A percentile compares a stretch with the other conserved stretches of the same genome.
Evolutionary conservation across 2,888 invertebrate genomes (phyloP).

Genomic region (Ennomos quercinarius): DNA sequence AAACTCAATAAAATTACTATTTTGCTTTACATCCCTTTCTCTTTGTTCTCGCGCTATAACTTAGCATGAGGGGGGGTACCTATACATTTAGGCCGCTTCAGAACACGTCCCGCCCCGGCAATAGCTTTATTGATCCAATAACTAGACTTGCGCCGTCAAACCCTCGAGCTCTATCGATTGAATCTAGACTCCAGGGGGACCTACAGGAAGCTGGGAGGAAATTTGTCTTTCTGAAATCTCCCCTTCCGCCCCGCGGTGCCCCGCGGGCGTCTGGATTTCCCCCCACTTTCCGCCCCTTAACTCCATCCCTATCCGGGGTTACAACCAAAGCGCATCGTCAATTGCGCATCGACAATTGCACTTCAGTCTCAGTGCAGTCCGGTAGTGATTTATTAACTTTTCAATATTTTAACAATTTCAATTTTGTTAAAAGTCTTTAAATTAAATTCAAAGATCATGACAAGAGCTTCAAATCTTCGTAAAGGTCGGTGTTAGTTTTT

Average conservation of each 20-base stretch:
- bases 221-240: conserved; percentile 17
- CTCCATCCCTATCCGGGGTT: conserved; percentile 9
- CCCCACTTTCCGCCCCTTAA: conserved; percentile 12
- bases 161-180: conserved; percentile 36
- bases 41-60: conserved; percentile 2
- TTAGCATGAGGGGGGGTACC: too few relatives aligned
- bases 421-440: neutral
- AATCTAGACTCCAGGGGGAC: conserved; percentile 34
- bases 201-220: conserved; percentile 43
- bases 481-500: conserved; percentile 4
- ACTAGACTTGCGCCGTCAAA: conserved; percentile 39
- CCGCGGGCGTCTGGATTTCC: conserved; percentile 4
- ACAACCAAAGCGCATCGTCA: conserved; percentile 34
- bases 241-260: conserved; percentile 1
- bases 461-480: neutral
- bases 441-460: conserved; percentile 6
- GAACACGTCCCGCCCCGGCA: conserved; percentile 16
- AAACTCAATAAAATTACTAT: too few relatives aligned
- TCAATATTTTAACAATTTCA: conserved; percentile 17
- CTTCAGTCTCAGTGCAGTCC: conserved; percentile 24
- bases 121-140: conserved; percentile 36
- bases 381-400: conserved; percentile 31
- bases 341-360: too few relatives aligned
- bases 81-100: conserved; percentile 5
- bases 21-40: too few relatives aligned